Evolutionary conservation across 1,140 invertebrate species (phyloP).

Genomic region (Drosophila nebulosa): DNA sequence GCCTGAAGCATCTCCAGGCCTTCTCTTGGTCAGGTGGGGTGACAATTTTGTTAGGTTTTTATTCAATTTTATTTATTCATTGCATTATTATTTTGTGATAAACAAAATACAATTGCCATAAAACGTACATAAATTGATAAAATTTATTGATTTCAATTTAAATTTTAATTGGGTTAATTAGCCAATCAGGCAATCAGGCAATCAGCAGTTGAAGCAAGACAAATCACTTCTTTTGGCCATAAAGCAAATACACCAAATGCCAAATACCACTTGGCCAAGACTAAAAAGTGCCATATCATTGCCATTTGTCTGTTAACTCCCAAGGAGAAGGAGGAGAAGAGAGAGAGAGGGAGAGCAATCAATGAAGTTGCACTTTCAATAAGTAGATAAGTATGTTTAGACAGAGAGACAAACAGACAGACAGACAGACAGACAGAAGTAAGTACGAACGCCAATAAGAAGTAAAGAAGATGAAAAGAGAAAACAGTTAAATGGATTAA

Average conservation of each 20-base stretch:
- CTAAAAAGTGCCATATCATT: constrained; percentile 66
- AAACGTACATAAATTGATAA: too few species aligned
- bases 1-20: too few species aligned
- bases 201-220: constrained; percentile 13
- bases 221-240: constrained; percentile 38
- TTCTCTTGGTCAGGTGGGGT: constrained; percentile 18
- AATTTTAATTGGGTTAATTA: constrained; percentile 54
- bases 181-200: constrained; percentile 41
- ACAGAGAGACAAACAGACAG: neutral
- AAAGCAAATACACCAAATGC: constrained; percentile 49
- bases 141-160: constrained; percentile 2
- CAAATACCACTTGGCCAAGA: constrained; percentile 14
- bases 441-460: too few species aligned
- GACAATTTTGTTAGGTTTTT: constrained; percentile 51
- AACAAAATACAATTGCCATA: too few species aligned
- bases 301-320: constrained; percentile 52
- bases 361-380: constrained; percentile 60
- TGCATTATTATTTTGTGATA: constrained; percentile 61
- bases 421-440: neutral
- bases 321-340: neutral
- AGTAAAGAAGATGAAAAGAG: neutral
- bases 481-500: constrained; percentile 44
- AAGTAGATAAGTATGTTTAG: constrained; percentile 15
- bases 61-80: constrained; percentile 78
- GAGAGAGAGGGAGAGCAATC: constrained; percentile 25